A percentile compares a stretch with the other conserved stretches of the same genome.
phyloP scores from a whole-genome alignment of 2,888 invertebrate species.

The Alentia gelatinosa region DNA sequence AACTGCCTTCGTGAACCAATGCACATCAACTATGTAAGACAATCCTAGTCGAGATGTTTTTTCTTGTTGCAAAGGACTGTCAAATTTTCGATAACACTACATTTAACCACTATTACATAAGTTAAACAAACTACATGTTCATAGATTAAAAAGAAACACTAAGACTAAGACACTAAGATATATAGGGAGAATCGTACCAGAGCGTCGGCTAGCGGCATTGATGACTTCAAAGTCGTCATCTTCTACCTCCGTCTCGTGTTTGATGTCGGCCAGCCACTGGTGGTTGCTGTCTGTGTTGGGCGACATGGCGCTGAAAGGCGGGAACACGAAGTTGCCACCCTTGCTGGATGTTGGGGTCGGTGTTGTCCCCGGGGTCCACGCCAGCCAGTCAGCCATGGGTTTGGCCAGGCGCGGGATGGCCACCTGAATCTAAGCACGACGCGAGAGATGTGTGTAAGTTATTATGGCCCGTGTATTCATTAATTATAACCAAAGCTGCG shows the following conservation, averaged over 20 bases:
- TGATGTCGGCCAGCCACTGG: slow-evolving; percentile 77
- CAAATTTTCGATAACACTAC: no score
- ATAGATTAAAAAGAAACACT: no score
- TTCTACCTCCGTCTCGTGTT: slow-evolving; percentile 73
- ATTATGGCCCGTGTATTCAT: no score
- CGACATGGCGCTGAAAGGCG: not conserved
- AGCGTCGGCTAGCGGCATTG: not conserved
- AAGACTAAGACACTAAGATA: not conserved
- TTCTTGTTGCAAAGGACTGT: no score
- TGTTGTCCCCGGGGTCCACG: slow-evolving; percentile 19
- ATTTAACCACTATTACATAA: no score
- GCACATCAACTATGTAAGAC: no score
- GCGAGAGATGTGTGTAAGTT: no score
- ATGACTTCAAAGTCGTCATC: slow-evolving; percentile 64
- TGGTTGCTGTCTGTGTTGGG: slow-evolving; percentile 69
- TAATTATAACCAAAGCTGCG: no score
- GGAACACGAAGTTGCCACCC: not conserved
- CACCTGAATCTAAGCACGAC: not conserved
- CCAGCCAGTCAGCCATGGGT: slow-evolving; percentile 35
- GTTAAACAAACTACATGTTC: no score
- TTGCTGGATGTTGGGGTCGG: slow-evolving; percentile 54
- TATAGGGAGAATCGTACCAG: not conserved
- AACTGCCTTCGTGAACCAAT: no score
- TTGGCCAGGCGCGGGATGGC: not conserved
- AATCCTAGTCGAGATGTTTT: no score